These are phyloP conservation scores for Delia radicum DNA, from an alignment of 1,140 invertebrate genomes.

Conservation along the genomic window DNA sequence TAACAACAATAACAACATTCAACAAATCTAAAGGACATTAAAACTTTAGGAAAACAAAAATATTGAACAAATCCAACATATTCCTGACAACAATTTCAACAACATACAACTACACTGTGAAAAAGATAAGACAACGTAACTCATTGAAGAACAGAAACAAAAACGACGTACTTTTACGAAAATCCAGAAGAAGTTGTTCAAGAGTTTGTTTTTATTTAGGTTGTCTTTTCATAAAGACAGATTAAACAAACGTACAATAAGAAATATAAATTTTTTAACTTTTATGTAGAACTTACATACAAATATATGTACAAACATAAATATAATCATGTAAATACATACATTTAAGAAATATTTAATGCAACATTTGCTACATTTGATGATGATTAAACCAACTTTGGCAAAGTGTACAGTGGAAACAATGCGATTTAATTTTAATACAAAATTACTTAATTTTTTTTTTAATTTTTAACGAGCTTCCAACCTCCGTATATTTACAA, in stretches of 20 bases:
- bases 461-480: no score
- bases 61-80: neutral
- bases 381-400: no score
- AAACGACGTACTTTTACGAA: no score
- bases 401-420: no score
- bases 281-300: neutral
- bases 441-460: no score
- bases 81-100: neutral
- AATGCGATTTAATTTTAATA: no score
- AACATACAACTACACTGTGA: neutral
- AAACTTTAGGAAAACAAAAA: constrained; percentile 3
- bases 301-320: constrained; percentile 36
- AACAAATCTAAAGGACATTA: constrained; percentile 30
- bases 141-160: neutral
- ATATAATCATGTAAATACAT: constrained; percentile 54
- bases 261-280: neutral
- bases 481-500: no score
- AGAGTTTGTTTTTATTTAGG: neutral
- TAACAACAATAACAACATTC: constrained; percentile 9
- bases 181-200: neutral
- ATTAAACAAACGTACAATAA: neutral
- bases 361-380: constrained; percentile 21
- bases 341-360: constrained; percentile 16
- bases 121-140: constrained; percentile 14
- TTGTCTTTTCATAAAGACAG: neutral